Base-by-base conservation (phyloP, 2,113 vertebrate genomes). In the Anser cygnoides region DNA sequence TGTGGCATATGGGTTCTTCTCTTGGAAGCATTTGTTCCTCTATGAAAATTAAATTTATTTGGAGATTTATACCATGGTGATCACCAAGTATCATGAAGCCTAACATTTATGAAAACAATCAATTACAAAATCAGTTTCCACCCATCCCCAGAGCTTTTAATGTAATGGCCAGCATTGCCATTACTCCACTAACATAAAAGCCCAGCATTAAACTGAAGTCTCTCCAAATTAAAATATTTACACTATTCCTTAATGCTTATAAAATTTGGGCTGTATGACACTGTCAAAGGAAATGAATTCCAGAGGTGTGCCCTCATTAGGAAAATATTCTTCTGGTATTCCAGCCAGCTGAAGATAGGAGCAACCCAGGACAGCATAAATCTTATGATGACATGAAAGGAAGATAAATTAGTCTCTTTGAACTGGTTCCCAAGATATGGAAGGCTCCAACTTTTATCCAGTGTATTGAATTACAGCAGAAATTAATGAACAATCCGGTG, bases 321-420 rank as follows among this genome's bases (percentile, higher is more conserved):
- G 76, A 93, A 92, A 92, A 78, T 88, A 83, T 57, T 86, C 44
- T 65, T 82, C 59, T 90, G 59, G 28, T 94, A 39, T 87, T 91
- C 83, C 72, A 85, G 21, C 79, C 82, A 94, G 43, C 61, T 90
- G 85, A 94, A 90, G 68, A 80, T 84, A 88, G 68, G 55, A 92
- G 18, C 13, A 62, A 63, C 79, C 67, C 78, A 79, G 72, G 90
- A 91, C 92, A 86, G 79, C 26, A 33, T 88, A 88, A 93, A 74
- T 96, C 88, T 86, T 81, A 35, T 10, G 77, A 92, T 54, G 75
- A 78, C 90, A 93, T 57, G 73, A 81, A 91, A 89, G 61, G 50
- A 93, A 86, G 90, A 96, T 81, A 81, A 88, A 94, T 91, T 87
- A 92, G 43, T 90, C 68, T 90, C 63, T 95, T 90, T 92, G 63